Percentiles rank a stretch among this genome's conserved stretches.
Evolutionary conservation across 2,113 vertebrate genomes (phyloP).

Genomic region (cattle (Bos taurus)): ARS-UCD2.0 NC_037357.1:106302001-106302500

Average conservation of each 20-base stretch:
- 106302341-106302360: neutral
- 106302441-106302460: neutral
- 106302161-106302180: neutral
- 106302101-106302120: neutral
- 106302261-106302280: neutral
- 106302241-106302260: neutral
- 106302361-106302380: neutral
- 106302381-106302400: neutral
- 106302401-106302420: neutral
- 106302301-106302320: neutral
- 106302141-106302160: neutral
- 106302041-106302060: neutral
- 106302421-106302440: neutral
- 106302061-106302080: neutral
- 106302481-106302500: neutral
- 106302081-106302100: neutral
- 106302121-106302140: neutral
- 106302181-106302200: neutral
- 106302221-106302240: neutral
- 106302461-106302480: neutral
- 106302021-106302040: neutral
- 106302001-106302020: too few relatives aligned
- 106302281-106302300: neutral
- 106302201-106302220: neutral
- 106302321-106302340: neutral